A percentile compares a stretch with the other conserved stretches of the same genome.
Conservation (phyloP, 2,797 vertebrate genomes). For the Eptatretus atami region DNA sequence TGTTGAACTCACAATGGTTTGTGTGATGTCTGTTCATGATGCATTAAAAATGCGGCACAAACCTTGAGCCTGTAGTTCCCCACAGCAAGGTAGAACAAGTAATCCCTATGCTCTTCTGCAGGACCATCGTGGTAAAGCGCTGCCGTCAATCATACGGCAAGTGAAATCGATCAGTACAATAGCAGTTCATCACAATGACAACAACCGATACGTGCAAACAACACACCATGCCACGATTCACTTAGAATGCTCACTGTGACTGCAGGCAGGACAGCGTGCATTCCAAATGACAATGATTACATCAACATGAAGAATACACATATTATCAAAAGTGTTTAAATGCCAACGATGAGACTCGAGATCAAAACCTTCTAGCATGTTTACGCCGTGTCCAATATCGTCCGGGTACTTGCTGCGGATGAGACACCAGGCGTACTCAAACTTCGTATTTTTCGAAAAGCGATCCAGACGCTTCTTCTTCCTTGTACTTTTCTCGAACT, state of each 20-base stretch:
- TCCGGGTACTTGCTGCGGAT: constrained; percentile 38
- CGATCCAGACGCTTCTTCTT: constrained; percentile 22
- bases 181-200: too few species aligned
- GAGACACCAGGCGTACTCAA: constrained; percentile 62
- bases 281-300: too few species aligned
- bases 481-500: constrained; percentile 51
- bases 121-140: constrained; percentile 35
- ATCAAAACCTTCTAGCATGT: constrained; percentile 28
- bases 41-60: neutral
- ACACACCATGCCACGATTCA: too few species aligned
- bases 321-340: too few species aligned
- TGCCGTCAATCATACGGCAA: constrained; percentile 10
- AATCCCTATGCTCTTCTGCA: constrained; percentile 52
- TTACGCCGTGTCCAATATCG: constrained; percentile 36
- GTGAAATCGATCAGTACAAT: too few species aligned
- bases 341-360: too few species aligned
- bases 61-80: constrained; percentile 63
- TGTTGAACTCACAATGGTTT: too few species aligned
- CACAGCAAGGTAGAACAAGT: constrained; percentile 43
- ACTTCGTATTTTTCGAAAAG: constrained; percentile 41
- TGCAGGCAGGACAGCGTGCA: too few species aligned
- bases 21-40: too few species aligned
- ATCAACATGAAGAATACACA: too few species aligned
- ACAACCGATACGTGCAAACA: too few species aligned
- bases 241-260: too few species aligned